Base-by-base conservation (phyloP, 2,113 vertebrate genomes). In the Lagopus muta region DNA sequence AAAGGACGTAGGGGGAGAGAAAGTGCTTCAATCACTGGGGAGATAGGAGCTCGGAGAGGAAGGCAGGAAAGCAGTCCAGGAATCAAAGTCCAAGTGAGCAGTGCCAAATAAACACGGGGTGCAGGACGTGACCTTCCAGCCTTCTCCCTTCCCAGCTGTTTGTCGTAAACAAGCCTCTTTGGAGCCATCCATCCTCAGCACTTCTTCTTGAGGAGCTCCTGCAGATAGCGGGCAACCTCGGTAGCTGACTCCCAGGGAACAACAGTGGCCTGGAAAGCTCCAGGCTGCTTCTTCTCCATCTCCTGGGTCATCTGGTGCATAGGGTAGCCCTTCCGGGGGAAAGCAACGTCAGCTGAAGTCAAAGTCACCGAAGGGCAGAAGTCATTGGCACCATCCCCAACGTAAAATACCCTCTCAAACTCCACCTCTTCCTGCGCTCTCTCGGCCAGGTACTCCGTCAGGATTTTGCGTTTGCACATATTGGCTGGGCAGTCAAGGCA, bases 371-470 rank as follows among this genome's bases (percentile, higher is more conserved):
- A 97, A 2, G 99, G 99, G 87, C 99, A 99, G 97, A 99, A 99
- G 95, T 99, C 99, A 57, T 99, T 99, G 97, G 98, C 99, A 5
- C 99, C 99, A 2, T 99, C 99, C 0, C 99, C 99, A 3, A 99
- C 98, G 61, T 99, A 99, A 96, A 99, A 97, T 10, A 99, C 89
- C 64, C 97, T 97, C 96, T 99, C 98, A 71, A 98, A 99, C 7
- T 98, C 98, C 30, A 97, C 97, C 20, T 98, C 98, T 89, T 99
- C 98, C 71, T 97, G 98, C 30, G 98, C 97, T 82, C 99, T 94
- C 94, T 98, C 98, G 0, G 97, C 95, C 94, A 99, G 97, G 87
- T 99, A 99, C 24, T 99, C 98, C 2, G 96, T 90, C 3, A 99
- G 97, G 57, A 99, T 93, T 92, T 98, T 98, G 75, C 98, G 98